Evolutionary conservation across 1,140 invertebrate species (phyloP).

Genomic region (Bombus pyrosoma): DNA sequence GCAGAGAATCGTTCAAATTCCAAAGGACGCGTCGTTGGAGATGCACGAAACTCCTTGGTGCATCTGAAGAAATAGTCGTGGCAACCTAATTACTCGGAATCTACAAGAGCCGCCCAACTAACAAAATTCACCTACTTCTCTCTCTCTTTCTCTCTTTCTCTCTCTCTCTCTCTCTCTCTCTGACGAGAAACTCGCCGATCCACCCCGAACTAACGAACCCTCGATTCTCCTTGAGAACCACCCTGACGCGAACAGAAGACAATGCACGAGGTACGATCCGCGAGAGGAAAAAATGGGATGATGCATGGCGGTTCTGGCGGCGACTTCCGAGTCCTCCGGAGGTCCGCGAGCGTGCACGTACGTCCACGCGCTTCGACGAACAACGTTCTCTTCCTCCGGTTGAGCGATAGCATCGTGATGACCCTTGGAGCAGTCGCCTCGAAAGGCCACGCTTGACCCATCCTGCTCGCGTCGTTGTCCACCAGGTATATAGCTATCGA

Average conservation of each 20-base stretch:
- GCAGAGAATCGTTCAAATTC: too few species aligned
- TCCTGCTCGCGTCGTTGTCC: slow-evolving; percentile 38
- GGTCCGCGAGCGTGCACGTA: slow-evolving; percentile 11
- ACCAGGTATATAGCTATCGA: slow-evolving; percentile 24
- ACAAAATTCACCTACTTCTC: too few species aligned
- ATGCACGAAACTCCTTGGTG: too few species aligned
- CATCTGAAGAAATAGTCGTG: too few species aligned
- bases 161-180: fast-evolving
- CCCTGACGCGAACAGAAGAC: neutral
- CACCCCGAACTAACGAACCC: neutral
- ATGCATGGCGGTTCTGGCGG: slow-evolving; percentile 28
- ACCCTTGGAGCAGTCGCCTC: slow-evolving; percentile 34
- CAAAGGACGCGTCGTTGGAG: too few species aligned
- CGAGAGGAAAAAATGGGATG: slow-evolving; percentile 31
- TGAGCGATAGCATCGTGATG: slow-evolving; percentile 55
- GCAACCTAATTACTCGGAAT: too few species aligned
- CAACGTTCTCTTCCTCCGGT: slow-evolving; percentile 32
- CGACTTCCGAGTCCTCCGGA: slow-evolving; percentile 25
- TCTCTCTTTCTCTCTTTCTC: neutral
- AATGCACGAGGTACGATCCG: neutral
- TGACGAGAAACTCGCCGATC: neutral
- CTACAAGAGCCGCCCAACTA: too few species aligned
- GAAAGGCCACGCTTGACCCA: slow-evolving; percentile 33
- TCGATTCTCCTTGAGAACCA: neutral
- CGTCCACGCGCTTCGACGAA: slow-evolving; percentile 35